These are phyloP conservation scores for Xestia rhomboidea DNA, from an alignment of 2,888 invertebrate species.

Conservation along the genomic window DNA sequence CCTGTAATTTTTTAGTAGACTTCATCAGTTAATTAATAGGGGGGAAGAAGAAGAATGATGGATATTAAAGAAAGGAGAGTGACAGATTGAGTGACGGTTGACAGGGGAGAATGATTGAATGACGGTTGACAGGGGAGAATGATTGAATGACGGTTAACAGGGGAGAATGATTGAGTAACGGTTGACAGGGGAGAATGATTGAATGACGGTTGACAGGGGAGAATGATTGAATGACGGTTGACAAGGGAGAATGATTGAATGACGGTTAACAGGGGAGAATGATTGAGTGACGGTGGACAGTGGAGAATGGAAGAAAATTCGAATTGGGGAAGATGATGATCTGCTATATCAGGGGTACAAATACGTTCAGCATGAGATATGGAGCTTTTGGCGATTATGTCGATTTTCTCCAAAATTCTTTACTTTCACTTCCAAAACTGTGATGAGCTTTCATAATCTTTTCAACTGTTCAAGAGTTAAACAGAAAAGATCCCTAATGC, in stretches of 20 bases:
- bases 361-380: background rate
- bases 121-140: no score
- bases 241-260: no score
- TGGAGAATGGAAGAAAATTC: background rate
- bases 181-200: background rate
- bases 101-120: no score
- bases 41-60: background rate
- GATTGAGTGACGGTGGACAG: background rate
- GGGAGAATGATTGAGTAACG: background rate
- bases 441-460: background rate
- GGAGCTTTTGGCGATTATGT: background rate
- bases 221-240: no score
- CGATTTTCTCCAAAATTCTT: background rate
- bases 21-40: background rate
- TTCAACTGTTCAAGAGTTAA: background rate
- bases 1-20: conserved; percentile 44
- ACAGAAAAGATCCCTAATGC: background rate
- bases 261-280: no score
- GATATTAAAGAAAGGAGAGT: background rate
- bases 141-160: no score
- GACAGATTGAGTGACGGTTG: no score
- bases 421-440: background rate
- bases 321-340: background rate
- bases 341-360: background rate
- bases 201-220: no score